Conservation (phyloP, 2,113 vertebrate species). For the Phrynosoma platyrhinos region DNA sequence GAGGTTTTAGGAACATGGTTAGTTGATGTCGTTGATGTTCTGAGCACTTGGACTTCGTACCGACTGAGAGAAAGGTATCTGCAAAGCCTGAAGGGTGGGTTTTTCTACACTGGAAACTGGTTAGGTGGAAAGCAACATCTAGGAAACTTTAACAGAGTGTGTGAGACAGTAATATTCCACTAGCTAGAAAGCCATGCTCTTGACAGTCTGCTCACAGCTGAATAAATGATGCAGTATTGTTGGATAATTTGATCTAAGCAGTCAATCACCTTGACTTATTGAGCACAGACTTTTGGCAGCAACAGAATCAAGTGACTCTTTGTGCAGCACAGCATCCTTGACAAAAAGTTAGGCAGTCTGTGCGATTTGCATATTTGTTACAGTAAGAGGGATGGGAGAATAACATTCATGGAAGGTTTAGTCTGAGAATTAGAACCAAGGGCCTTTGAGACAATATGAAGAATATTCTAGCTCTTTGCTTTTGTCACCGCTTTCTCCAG, state of each 20-base stretch:
- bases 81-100: background rate
- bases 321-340: no score
- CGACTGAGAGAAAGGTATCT: background rate
- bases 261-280: background rate
- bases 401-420: no score
- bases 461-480: background rate
- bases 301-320: background rate
- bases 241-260: background rate
- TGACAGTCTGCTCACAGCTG: background rate
- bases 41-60: background rate
- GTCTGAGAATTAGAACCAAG: background rate
- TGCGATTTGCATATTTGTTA: background rate
- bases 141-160: background rate
- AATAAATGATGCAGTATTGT: background rate
- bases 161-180: background rate
- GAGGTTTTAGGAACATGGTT: background rate
- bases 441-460: background rate
- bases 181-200: background rate
- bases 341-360: background rate
- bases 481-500: background rate
- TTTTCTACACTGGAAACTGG: background rate
- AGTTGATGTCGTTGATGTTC: background rate
- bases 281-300: background rate
- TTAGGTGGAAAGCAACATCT: background rate
- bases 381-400: background rate